Evolutionary conservation across 2,888 invertebrate genomes (phyloP).

Genomic region (Mechanitis messenoides): DNA sequence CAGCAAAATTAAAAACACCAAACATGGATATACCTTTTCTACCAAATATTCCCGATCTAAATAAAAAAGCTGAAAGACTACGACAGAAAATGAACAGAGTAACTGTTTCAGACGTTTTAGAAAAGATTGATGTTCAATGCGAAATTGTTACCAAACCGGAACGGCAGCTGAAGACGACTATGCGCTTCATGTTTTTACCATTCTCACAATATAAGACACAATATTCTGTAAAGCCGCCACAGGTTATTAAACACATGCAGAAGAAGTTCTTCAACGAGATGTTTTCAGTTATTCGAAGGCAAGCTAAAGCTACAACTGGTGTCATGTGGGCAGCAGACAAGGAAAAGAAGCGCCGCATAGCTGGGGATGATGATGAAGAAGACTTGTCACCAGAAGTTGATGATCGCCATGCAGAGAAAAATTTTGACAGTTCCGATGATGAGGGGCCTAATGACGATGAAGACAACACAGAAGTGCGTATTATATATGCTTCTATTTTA

Average conservation of each 20-base stretch:
- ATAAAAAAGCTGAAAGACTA: slow-evolving; percentile 81
- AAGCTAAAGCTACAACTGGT: slow-evolving; percentile 72
- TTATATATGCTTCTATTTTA: background rate
- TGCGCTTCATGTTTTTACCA: slow-evolving; percentile 86
- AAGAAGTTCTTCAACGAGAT: slow-evolving; percentile 81
- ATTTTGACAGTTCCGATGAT: slow-evolving; percentile 80
- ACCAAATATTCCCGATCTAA: slow-evolving; percentile 56
- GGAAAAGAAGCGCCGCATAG: slow-evolving; percentile 47
- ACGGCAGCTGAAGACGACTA: slow-evolving; percentile 78
- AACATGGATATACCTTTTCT: slow-evolving; percentile 95
- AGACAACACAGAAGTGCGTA: slow-evolving; percentile 48
- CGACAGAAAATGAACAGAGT: slow-evolving; percentile 86
- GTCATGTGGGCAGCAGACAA: slow-evolving; percentile 71
- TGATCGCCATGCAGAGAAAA: slow-evolving; percentile 59
- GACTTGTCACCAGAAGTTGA: slow-evolving; percentile 36
- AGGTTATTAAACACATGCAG: slow-evolving; percentile 85
- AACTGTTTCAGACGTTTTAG: slow-evolving; percentile 85
- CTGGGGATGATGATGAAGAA: slow-evolving; percentile 58
- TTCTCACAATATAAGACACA: slow-evolving; percentile 83
- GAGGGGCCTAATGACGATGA: slow-evolving; percentile 71
- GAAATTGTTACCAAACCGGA: slow-evolving; percentile 74
- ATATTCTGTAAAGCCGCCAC: slow-evolving; percentile 81
- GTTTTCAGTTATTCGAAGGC: slow-evolving; percentile 78
- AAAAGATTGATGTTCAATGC: slow-evolving; percentile 80
- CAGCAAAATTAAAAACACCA: slow-evolving; percentile 95